phyloP scores from a whole-genome alignment of 2,797 vertebrate genomes.

The Enteromius fasciolatus region DNA sequence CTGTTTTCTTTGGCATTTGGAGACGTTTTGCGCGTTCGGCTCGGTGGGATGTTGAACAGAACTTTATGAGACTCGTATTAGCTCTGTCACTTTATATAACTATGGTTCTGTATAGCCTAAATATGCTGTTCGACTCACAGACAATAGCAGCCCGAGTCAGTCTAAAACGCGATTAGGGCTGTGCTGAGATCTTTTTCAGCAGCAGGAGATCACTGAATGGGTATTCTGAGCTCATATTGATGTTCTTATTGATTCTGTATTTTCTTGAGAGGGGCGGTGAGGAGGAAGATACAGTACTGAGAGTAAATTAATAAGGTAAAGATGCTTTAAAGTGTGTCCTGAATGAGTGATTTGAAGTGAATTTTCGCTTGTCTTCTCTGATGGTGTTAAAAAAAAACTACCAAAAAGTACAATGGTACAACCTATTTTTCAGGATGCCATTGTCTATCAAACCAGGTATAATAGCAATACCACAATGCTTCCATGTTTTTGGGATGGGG shows the following conservation, averaged over 20 bases:
- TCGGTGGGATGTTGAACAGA: neutral
- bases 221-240: conserved; percentile 36
- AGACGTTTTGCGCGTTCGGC: neutral
- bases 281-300: conserved; percentile 6
- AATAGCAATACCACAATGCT: neutral
- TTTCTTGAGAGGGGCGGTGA: conserved; percentile 30
- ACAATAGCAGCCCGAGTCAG: neutral
- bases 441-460: neutral
- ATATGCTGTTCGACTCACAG: neutral
- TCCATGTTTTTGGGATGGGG: neutral
- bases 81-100: conserved; percentile 27
- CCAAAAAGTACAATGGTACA: neutral
- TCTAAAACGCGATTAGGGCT: conserved; percentile 10
- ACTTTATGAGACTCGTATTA: conserved; percentile 21
- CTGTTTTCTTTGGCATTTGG: neutral
- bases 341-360: conserved; percentile 4
- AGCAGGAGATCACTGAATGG: conserved; percentile 14
- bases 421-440: neutral
- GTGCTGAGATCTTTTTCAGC: neutral
- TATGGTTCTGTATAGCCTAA: neutral
- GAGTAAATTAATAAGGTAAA: conserved; percentile 22
- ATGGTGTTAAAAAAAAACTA: neutral
- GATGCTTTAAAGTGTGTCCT: conserved; percentile 18
- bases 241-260: conserved; percentile 28
- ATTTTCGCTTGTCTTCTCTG: neutral